Conservation (phyloP, 1,140 invertebrate species). For the Drosophila prosaltans region DNA sequence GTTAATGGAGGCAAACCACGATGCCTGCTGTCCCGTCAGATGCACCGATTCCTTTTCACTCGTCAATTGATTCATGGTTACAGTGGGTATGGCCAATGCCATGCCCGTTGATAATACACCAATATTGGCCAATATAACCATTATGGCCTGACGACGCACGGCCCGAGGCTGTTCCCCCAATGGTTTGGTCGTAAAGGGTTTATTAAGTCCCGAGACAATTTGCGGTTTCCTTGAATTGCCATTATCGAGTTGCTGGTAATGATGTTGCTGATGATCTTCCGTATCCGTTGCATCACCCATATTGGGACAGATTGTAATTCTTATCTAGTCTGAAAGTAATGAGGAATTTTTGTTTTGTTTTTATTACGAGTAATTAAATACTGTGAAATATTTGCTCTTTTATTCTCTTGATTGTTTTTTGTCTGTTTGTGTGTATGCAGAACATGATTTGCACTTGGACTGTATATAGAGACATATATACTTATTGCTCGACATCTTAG, state of each 20-base stretch:
- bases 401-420: not conserved
- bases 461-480: not conserved
- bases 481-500: not conserved
- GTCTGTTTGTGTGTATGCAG: too few species aligned
- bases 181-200: conserved; percentile 40
- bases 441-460: conserved; percentile 1
- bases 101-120: conserved; percentile 72
- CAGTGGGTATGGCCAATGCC: conserved; percentile 68
- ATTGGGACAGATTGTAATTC: conserved; percentile 7
- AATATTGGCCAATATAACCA: conserved; percentile 74
- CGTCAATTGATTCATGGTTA: conserved; percentile 59
- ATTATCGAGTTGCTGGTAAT: conserved; percentile 33
- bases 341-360: not conserved
- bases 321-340: conserved; percentile 1
- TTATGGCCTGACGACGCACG: conserved; percentile 62
- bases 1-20: conserved; percentile 80
- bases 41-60: conserved; percentile 45
- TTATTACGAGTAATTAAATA: not conserved
- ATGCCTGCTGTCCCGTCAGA: conserved; percentile 50
- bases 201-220: conserved; percentile 57
- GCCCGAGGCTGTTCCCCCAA: conserved; percentile 69
- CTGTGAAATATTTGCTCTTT: not conserved
- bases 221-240: conserved; percentile 26
- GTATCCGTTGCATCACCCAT: conserved; percentile 22
- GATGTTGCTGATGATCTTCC: conserved; percentile 24